These are phyloP conservation scores for Turdus rufiventris DNA, from an alignment of 2,113 vertebrate species.

Conservation along the genomic window DNA sequence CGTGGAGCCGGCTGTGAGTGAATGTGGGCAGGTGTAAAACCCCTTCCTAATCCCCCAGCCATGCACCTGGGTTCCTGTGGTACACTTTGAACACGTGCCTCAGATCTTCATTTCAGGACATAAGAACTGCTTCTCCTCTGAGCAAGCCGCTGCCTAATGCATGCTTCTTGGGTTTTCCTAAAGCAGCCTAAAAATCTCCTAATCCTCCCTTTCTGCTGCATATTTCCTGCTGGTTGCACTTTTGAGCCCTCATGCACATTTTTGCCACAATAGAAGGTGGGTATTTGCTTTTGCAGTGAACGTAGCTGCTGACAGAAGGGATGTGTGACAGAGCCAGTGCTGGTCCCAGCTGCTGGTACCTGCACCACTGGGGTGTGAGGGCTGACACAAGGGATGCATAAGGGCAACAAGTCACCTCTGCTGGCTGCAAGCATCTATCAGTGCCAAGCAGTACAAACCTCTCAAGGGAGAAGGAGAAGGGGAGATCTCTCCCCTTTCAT, in stretches of 20 bases:
- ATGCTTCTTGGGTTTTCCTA: background rate
- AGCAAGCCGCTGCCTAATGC: background rate
- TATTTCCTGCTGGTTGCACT: background rate
- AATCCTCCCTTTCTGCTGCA: background rate
- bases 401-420: background rate
- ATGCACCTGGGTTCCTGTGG: background rate
- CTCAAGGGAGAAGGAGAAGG: background rate
- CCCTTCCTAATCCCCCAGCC: background rate
- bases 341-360: background rate
- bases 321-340: background rate
- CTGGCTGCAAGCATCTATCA: background rate
- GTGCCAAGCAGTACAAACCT: background rate
- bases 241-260: background rate
- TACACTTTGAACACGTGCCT: background rate
- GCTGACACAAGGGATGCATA: background rate
- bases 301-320: background rate
- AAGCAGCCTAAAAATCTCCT: conserved; percentile 12
- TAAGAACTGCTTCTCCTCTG: background rate
- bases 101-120: background rate
- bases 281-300: background rate
- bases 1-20: background rate
- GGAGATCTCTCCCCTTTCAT: conserved; percentile 14
- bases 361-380: background rate
- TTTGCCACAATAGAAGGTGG: background rate
- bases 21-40: conserved; percentile 13